Conservation (phyloP, 2,113 vertebrate genomes). For the Erinaceus europaeus region DNA sequence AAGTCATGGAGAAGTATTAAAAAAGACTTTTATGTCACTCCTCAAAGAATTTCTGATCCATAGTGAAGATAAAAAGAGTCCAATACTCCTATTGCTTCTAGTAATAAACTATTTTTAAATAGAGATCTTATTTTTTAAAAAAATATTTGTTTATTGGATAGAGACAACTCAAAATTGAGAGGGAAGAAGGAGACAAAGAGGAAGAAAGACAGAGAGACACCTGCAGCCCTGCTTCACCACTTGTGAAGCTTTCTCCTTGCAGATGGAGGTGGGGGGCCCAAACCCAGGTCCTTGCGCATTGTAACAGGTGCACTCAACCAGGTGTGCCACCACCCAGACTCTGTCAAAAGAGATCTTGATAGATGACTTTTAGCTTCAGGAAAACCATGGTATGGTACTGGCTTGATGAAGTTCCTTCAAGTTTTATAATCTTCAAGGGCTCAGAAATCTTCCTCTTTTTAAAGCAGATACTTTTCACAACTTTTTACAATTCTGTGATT, state of each 20-base stretch:
- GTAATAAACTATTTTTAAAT: neutral
- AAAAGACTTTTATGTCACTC: neutral
- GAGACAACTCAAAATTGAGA: no score
- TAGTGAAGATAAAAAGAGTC: neutral
- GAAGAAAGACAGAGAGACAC: no score
- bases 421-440: neutral
- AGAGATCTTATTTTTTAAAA: no score
- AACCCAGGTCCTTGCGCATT: no score
- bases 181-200: no score
- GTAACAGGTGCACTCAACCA: no score
- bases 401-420: neutral
- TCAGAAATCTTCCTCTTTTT: neutral
- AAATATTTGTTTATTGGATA: no score
- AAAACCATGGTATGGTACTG: neutral
- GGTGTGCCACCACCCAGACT: no score
- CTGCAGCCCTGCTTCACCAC: no score
- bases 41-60: neutral
- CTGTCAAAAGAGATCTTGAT: constrained; percentile 1
- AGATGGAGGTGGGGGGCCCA: no score
- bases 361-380: neutral
- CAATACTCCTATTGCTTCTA: neutral
- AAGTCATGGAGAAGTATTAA: neutral
- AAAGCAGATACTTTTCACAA: neutral
- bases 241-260: no score
- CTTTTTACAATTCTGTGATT: constrained; percentile 8